phyloP scores from a whole-genome alignment of 1,140 invertebrate genomes.

The Brachionus rubens region DNA sequence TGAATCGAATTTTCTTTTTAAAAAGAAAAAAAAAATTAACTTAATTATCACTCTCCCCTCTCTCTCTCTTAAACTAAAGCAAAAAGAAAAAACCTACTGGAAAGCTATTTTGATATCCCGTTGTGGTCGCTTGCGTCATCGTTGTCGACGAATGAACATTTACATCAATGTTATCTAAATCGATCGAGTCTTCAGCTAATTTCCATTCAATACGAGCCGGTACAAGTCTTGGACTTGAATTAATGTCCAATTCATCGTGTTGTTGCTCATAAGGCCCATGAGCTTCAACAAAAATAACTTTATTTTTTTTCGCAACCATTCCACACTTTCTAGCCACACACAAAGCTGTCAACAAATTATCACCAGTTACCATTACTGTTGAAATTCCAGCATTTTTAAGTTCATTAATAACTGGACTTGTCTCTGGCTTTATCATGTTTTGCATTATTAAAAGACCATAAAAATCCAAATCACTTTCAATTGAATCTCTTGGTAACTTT shows the following conservation, averaged over 20 bases:
- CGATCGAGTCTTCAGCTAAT: slow-evolving; percentile 6
- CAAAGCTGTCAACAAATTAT: slow-evolving; percentile 91
- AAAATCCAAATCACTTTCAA: slow-evolving; percentile 78
- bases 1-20: too few species aligned
- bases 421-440: slow-evolving; percentile 83
- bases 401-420: slow-evolving; percentile 75
- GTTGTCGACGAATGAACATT: background rate
- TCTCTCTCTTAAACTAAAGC: background rate
- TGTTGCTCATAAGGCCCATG: slow-evolving; percentile 16
- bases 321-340: slow-evolving; percentile 91
- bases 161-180: slow-evolving; percentile 27
- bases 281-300: slow-evolving; percentile 70
- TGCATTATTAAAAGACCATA: slow-evolving; percentile 84
- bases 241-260: background rate
- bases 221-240: background rate
- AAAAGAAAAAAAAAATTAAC: too few species aligned
- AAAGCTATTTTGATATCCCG: background rate
- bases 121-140: background rate
- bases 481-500: slow-evolving; percentile 54
- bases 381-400: slow-evolving; percentile 77
- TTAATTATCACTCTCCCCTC: too few species aligned
- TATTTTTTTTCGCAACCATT: slow-evolving; percentile 72
- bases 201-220: slow-evolving; percentile 45
- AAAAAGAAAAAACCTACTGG: background rate
- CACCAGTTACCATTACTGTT: slow-evolving; percentile 89